Conservation (phyloP, 2,113 vertebrate species). For the Bungarus multicinctus region DNA sequence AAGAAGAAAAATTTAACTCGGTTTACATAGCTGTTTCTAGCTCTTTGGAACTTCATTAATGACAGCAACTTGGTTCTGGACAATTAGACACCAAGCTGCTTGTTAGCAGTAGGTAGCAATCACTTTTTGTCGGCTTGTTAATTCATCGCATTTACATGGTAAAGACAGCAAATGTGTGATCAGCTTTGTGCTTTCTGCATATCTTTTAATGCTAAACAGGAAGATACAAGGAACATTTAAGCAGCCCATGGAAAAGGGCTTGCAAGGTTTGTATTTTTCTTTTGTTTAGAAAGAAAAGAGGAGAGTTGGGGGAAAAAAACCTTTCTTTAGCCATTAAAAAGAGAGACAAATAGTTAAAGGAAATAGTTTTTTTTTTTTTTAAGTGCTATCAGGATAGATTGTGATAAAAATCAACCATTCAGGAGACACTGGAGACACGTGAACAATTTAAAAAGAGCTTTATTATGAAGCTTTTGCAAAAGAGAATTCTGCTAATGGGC, state of each 20-base stretch:
- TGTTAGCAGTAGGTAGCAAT: slow-evolving; percentile 31
- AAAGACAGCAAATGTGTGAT: background rate
- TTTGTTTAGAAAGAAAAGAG: background rate
- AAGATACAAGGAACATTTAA: slow-evolving; percentile 23
- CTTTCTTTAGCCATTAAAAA: slow-evolving; percentile 9
- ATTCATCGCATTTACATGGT: slow-evolving; percentile 44
- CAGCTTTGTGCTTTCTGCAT: slow-evolving; percentile 26
- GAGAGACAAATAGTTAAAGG: slow-evolving; percentile 9
- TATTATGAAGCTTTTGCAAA: too few relatives aligned
- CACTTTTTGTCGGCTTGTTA: slow-evolving; percentile 28
- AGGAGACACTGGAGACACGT: too few relatives aligned
- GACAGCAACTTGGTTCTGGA: slow-evolving; percentile 23
- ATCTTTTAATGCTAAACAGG: slow-evolving; percentile 28
- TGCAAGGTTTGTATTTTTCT: background rate
- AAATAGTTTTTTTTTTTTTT: background rate
- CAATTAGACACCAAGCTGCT: slow-evolving; percentile 48
- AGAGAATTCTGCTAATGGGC: too few relatives aligned
- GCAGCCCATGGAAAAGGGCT: background rate
- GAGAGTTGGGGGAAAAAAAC: background rate
- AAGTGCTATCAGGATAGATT: background rate
- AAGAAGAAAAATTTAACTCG: background rate
- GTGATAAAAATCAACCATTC: too few relatives aligned
- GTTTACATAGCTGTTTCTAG: slow-evolving; percentile 23
- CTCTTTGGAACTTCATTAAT: slow-evolving; percentile 9
- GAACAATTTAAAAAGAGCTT: too few relatives aligned